These are phyloP conservation scores for Amblyjoppa fuscipennis DNA, from an alignment of 2,888 invertebrate species.

Conservation along the genomic window DNA sequence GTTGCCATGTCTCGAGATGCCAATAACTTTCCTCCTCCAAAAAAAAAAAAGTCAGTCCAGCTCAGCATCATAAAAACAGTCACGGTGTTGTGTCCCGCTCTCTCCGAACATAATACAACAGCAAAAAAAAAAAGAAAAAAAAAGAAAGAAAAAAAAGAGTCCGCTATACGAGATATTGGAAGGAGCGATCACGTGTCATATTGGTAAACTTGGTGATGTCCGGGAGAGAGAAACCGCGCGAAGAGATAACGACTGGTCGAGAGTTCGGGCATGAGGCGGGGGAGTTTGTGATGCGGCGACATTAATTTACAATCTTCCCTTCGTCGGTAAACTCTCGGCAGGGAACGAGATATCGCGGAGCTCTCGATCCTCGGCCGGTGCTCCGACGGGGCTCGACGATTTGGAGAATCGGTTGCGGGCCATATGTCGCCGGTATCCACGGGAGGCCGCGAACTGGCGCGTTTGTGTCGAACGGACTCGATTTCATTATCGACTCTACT, in stretches of 20 bases:
- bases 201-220: conserved; percentile 76
- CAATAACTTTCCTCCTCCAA: conserved; percentile 66
- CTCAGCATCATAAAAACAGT: conserved; percentile 16
- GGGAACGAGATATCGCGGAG: conserved; percentile 54
- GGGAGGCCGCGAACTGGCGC: conserved; percentile 35
- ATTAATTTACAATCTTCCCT: conserved; percentile 79
- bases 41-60: conserved; percentile 18
- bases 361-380: conserved; percentile 16
- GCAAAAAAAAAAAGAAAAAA: conserved; percentile 45
- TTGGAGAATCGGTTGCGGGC: conserved; percentile 51
- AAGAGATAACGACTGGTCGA: conserved; percentile 69
- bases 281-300: conserved; percentile 64
- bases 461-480: conserved; percentile 68
- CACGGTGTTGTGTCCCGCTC: conserved; percentile 8
- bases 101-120: conserved; percentile 44
- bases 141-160: conserved; percentile 36
- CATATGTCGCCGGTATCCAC: conserved; percentile 67
- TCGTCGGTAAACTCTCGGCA: conserved; percentile 30
- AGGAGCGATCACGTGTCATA: conserved; percentile 74
- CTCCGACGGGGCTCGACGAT: conserved; percentile 10
- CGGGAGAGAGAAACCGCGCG: conserved; percentile 9
- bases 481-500: conserved; percentile 72
- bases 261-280: conserved; percentile 3
- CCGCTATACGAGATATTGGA: conserved; percentile 66
- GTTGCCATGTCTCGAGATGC: conserved; percentile 47